phyloP scores from a whole-genome alignment of 2,113 vertebrate species.

The Danionella cerebrum region DNA sequence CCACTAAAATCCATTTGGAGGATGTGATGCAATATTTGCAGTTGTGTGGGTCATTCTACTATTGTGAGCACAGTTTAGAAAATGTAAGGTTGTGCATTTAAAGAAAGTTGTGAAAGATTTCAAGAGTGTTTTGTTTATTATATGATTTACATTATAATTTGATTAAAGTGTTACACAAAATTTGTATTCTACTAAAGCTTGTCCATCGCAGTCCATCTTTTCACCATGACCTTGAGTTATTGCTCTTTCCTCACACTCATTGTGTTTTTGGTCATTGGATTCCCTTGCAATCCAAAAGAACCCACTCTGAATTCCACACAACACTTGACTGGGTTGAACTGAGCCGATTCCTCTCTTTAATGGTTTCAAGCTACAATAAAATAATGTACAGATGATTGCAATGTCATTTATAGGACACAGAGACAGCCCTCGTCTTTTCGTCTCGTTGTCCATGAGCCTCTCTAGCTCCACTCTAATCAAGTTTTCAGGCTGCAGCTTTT shows the following conservation, averaged over 20 bases:
- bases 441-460: slow-evolving; percentile 28
- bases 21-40: too few species aligned
- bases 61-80: too few species aligned
- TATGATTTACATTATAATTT: too few species aligned
- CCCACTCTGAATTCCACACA: slow-evolving; percentile 44
- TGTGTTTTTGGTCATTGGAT: not conserved
- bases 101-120: too few species aligned
- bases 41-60: too few species aligned
- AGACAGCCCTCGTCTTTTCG: slow-evolving; percentile 37
- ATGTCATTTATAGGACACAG: slow-evolving; percentile 68
- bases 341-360: slow-evolving; percentile 53
- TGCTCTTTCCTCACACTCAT: not conserved
- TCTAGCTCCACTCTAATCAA: slow-evolving; percentile 51
- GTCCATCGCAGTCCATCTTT: too few species aligned
- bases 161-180: too few species aligned
- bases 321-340: slow-evolving; percentile 54
- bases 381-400: slow-evolving; percentile 65
- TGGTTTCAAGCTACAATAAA: slow-evolving; percentile 59
- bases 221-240: not conserved
- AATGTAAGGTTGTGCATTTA: too few species aligned
- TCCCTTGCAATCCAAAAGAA: not conserved
- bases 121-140: too few species aligned
- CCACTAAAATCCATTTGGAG: too few species aligned
- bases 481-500: slow-evolving; percentile 56
- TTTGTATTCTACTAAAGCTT: too few species aligned